Evolutionary conservation across 1,140 invertebrate genomes (phyloP), one percentile per base, ranked within the genome.

Genomic region (Drosophila sp.): DNA sequence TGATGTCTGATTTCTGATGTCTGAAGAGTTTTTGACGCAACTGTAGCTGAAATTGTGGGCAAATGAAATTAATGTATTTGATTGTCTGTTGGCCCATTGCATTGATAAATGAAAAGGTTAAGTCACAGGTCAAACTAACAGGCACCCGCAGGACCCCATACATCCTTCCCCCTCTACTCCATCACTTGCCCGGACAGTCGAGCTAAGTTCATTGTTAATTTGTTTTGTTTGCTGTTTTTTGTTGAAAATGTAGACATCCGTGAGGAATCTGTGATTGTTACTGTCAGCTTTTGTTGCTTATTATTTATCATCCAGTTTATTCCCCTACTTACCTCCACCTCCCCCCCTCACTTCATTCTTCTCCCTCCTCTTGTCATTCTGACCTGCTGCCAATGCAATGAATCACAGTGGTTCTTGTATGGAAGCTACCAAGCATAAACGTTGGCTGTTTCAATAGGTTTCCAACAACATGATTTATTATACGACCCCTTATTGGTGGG

Each of bases 101-200:
- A 38, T 72, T 86, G 82, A 86, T 73, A 82, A 82, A 87, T 86
- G 78, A 70, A 76, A 79, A 86, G 76, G 82, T 80, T 81, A 72
- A 57, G 13, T 53, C 62, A 27, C 53, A 72, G 69, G 53, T 58
- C 69, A 72, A 51, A 34, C 62, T 58, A 58, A 50, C 21, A 54
- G 9, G 16, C 14, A 50, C n/a, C 25, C n/a, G 21, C 21, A 21
- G 21, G 21, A 21, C 21, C 21, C 4, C 21, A 21, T 21, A 21
- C 21, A 21, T 21, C 4, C 21, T 21, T 1, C 21, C 1, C 1
- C 21, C 21, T n/a, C n/a, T n/a, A n/a, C n/a, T n/a, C n/a, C n/a
- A n/a, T 4, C 14, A 7, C 2, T 11, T 32, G 34, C 16, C 4
- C 11, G 27, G 13, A 29, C 25, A 9, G 8, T n/a, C 9, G 21